Percentiles rank a stretch among this genome's conserved stretches.
Evolutionary conservation across 2,888 invertebrate genomes (phyloP).

Genomic region (Spisula subtruncata): DNA sequence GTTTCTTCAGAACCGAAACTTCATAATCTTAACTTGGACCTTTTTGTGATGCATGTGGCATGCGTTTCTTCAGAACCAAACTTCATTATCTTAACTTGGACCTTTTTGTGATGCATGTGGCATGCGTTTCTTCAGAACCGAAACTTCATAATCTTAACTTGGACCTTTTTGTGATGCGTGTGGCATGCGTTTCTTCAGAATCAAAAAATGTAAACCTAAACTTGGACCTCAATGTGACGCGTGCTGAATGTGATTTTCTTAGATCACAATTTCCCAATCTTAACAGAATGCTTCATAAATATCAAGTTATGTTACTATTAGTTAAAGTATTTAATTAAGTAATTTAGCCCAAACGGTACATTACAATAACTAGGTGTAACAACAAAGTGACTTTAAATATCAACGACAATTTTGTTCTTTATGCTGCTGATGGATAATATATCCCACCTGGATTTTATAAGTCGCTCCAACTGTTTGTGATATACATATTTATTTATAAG

Average conservation of each 20-base stretch:
- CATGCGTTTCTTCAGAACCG: conserved; percentile 82
- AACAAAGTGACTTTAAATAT: too few relatives aligned
- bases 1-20: conserved; percentile 82
- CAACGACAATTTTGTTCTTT: too few relatives aligned
- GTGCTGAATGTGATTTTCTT: conserved; percentile 84
- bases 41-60: conserved; percentile 90
- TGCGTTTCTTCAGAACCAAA: conserved; percentile 82
- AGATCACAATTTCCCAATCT: conserved; percentile 45
- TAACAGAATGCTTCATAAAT: not conserved
- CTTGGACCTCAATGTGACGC: conserved; percentile 91
- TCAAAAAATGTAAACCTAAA: conserved; percentile 40
- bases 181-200: conserved; percentile 83
- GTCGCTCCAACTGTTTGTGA: too few relatives aligned
- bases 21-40: conserved; percentile 88
- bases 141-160: conserved; percentile 24
- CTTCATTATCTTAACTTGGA: conserved; percentile 86
- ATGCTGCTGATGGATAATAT: too few relatives aligned
- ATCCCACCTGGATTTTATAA: too few relatives aligned
- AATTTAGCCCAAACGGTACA: too few relatives aligned
- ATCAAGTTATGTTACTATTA: too few relatives aligned
- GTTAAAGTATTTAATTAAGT: too few relatives aligned
- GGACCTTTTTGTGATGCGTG: conserved; percentile 91
- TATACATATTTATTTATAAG: too few relatives aligned
- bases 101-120: conserved; percentile 90
- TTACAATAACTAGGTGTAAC: too few relatives aligned